Base-by-base conservation (phyloP, 2,797 vertebrate species). In the Neosilurus hyrtlii region DNA sequence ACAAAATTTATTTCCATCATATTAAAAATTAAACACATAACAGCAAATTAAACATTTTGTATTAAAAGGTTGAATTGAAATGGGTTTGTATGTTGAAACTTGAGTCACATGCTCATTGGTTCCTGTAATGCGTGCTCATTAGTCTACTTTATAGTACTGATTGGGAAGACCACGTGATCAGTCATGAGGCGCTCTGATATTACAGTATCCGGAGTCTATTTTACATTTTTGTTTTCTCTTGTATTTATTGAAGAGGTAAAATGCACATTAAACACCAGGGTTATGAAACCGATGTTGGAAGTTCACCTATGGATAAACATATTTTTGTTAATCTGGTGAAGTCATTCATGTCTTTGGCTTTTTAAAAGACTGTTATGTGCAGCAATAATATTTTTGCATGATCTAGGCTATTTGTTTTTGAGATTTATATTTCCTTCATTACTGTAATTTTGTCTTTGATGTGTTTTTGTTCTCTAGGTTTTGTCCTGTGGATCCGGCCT, bases 391-490 rank as follows among this genome's bases (percentile, higher is more conserved):
- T n/a, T n/a, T n/a, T n/a, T n/a, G n/a, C n/a, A n/a, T n/a, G n/a
- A n/a, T n/a, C n/a, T n/a, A 16, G 22, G 22, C 20, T 11, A 10
- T 8, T 79, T 66, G 5, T 26, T 78, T 63, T 65, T 11, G 62
- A 5, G 2, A 3, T 43, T 80, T 16, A 70, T 65, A 0, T 59
- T 22, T 59, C n/a, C n/a, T 70, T 18, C 0, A 57, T 80, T 70
- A 7, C 12, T 68, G 22, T 67, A 43, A 61, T 79, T 70, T 71
- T 1, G 7, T 20, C 20, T 76, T 74, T 82, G n/a, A n/a, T 2
- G 14, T 30, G 35, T 76, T 56, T 37, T 82, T 70, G 2, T 20
- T 15, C 24, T 85, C 22, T 68, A 85, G 84, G 79, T 14, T 76
- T 20, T 54, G 30, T 49, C 6, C 12, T 68, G 15, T 9, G 51